These are phyloP conservation scores for Cyclophora punctaria DNA, from an alignment of 2,888 invertebrate genomes.

Conservation along the genomic window DNA sequence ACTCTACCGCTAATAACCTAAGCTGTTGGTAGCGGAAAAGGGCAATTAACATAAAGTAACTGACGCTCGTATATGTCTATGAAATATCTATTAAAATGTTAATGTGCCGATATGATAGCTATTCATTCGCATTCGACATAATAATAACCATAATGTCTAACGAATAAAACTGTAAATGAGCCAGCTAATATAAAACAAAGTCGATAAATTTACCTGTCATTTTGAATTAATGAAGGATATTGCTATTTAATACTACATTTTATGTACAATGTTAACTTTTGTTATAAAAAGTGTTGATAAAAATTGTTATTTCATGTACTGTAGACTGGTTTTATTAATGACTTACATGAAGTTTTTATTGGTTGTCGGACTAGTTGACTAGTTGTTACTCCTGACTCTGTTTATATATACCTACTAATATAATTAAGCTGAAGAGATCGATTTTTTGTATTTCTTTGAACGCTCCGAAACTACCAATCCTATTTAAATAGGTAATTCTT, in stretches of 20 bases:
- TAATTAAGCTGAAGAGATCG: too few relatives aligned
- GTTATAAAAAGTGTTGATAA: too few relatives aligned
- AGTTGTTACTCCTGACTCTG: neutral
- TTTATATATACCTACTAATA: neutral
- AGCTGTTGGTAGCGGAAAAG: conserved; percentile 27
- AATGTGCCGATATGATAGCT: conserved; percentile 16
- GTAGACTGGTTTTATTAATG: too few relatives aligned
- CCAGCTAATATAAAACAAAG: too few relatives aligned
- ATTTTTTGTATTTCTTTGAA: too few relatives aligned
- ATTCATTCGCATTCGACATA: too few relatives aligned
- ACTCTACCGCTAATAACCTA: neutral
- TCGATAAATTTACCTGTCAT: neutral
- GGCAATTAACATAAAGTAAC: conserved; percentile 26
- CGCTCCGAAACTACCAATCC: too few relatives aligned
- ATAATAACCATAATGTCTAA: too few relatives aligned
- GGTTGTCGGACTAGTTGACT: conserved; percentile 1
- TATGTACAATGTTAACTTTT: too few relatives aligned
- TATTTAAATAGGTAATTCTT: neutral
- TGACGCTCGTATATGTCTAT: conserved; percentile 32
- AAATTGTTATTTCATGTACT: too few relatives aligned
- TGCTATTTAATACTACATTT: conserved; percentile 7
- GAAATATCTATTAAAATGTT: conserved; percentile 33
- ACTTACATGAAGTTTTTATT: conserved; percentile 3
- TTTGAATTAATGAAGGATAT: neutral
- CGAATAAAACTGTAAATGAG: too few relatives aligned